Conservation (phyloP, 2,113 vertebrate genomes). For the Phocoena sinus region DNA sequence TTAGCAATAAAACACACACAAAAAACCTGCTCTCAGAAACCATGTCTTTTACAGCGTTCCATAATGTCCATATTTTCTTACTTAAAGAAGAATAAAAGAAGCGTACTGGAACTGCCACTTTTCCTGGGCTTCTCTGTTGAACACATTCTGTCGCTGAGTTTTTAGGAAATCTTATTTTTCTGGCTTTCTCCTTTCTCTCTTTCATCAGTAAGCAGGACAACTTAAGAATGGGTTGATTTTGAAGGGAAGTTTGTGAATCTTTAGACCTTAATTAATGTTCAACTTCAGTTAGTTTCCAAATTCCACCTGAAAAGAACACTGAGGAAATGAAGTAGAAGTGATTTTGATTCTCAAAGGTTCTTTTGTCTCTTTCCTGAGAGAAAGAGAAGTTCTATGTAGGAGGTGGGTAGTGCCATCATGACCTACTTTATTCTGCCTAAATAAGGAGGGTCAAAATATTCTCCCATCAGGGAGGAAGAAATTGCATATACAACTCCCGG, state of each 20-base stretch:
- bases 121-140: not conserved
- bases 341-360: slow-evolving; percentile 69
- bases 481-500: slow-evolving; percentile 74
- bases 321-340: slow-evolving; percentile 70
- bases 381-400: slow-evolving; percentile 76
- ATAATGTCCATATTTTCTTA: not conserved
- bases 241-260: slow-evolving; percentile 55
- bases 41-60: not conserved
- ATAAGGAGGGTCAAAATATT: slow-evolving; percentile 81
- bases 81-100: not conserved
- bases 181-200: not conserved
- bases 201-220: slow-evolving; percentile 6
- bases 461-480: slow-evolving; percentile 78
- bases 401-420: slow-evolving; percentile 77
- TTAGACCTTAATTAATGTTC: not conserved
- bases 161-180: not conserved
- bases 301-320: slow-evolving; percentile 62
- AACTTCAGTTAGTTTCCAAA: slow-evolving; percentile 69
- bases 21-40: not conserved
- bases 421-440: slow-evolving; percentile 80
- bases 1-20: not conserved
- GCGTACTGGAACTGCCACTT: not conserved
- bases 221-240: not conserved
- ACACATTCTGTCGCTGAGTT: not conserved
- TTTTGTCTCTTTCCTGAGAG: slow-evolving; percentile 78